phyloP scores from a whole-genome alignment of 2,797 vertebrate genomes.

The Pantherophis alleghaniensis region DNA sequence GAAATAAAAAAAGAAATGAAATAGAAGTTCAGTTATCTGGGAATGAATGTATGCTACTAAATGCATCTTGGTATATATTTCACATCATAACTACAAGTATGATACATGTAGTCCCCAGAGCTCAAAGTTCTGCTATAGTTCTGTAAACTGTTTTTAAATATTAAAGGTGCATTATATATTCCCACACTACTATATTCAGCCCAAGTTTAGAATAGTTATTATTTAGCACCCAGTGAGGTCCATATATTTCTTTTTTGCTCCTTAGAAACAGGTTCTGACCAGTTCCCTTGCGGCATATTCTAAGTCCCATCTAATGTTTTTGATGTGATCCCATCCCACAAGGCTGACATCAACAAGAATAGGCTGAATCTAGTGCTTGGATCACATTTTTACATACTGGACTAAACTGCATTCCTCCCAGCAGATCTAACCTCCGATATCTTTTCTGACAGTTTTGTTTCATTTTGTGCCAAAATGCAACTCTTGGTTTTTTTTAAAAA shows the following conservation, averaged over 20 bases:
- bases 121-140: background rate
- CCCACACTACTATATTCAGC: background rate
- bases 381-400: background rate
- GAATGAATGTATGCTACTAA: background rate
- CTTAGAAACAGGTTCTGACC: background rate
- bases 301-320: background rate
- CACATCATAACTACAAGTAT: background rate
- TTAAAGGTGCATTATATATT: background rate
- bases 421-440: background rate
- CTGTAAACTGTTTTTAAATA: background rate
- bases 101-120: background rate
- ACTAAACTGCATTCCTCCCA: background rate
- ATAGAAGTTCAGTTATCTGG: background rate
- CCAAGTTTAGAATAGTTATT: background rate
- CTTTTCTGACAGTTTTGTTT: background rate
- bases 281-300: background rate
- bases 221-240: background rate
- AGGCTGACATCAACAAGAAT: background rate
- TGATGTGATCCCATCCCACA: background rate
- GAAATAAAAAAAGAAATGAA: background rate
- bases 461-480: background rate
- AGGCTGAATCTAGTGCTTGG: background rate
- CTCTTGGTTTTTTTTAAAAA: background rate
- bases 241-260: background rate
- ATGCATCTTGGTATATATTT: background rate